phyloP scores from a whole-genome alignment of 2,797 vertebrate genomes.

The Halcyon leucocephala region DNA sequence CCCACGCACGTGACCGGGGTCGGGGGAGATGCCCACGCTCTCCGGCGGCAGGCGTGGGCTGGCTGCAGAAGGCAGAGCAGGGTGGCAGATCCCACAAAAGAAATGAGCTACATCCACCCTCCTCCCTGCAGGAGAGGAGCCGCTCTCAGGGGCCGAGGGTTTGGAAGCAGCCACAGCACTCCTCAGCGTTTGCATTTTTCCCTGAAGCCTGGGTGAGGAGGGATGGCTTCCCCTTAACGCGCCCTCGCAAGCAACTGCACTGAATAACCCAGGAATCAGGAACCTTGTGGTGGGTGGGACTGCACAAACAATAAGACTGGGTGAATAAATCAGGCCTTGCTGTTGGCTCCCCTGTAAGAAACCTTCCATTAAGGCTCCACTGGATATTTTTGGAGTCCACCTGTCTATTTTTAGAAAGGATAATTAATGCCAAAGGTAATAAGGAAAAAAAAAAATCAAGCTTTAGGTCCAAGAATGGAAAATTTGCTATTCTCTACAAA shows the following conservation, averaged over 20 bases:
- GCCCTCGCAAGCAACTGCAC: neutral
- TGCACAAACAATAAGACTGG: neutral
- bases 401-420: constrained; percentile 37
- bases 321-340: neutral
- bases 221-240: neutral
- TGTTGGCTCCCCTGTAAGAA: neutral
- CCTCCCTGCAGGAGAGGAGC: neutral
- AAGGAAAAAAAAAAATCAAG: neutral
- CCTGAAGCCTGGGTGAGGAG: accelerated
- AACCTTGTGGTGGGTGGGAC: neutral
- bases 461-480: neutral
- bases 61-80: neutral
- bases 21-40: accelerated
- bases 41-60: neutral
- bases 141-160: accelerated
- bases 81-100: neutral
- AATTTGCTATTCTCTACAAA: constrained; percentile 2
- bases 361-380: neutral
- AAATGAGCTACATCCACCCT: neutral
- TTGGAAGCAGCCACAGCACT: neutral
- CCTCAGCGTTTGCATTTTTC: neutral
- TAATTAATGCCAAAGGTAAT: constrained; percentile 44
- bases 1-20: neutral
- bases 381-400: constrained; percentile 9
- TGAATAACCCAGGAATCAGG: neutral